Base-by-base conservation (phyloP, 2,888 invertebrate genomes). In the Dasysyrphus albostriatus region DNA sequence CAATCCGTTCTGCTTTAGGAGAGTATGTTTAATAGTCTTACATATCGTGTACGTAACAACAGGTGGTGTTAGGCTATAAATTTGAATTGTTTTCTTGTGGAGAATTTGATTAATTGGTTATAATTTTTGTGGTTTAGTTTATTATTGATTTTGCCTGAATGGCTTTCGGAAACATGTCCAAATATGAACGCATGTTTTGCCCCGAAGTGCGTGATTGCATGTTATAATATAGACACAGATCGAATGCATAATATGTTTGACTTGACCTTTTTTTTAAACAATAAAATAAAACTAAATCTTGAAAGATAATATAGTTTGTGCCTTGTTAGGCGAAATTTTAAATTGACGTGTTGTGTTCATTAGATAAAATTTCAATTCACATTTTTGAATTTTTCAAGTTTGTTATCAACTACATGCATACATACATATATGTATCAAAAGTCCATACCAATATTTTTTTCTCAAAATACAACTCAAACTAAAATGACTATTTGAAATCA, bases 51-150 rank as follows among this genome's bases (percentile, higher is more conserved):
- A 67, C 61, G 42, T 67, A 78, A 67, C 78, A 78, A 67, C 83
- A 78, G 78, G 78, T 83, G 56, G 67, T 69, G 69, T 54, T 69
- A 29, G 78, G 67, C 44, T 73, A 83, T 72, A 77, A 70, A 65
- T 67, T 65, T 73, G 67, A 73, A 78, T 78, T 78, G 59, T 83
- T 78, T 77, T 58, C 42, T 42, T n/a, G 39, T 29, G 39, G 24
- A 74, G 49, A 44, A 65, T 73, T 63, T 81, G 78, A 73, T 83
- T 78, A 83, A 83, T 78, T 83, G 83, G 51, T 69, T 44, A 63
- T 79, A 73, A 78, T 78, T 69, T 72, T 49, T 32, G 5, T 73
- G 39, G 78, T 72, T 59, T 16, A 42, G 69, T 54, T 69, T 72
- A 19, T 65, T 59, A 19, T 24, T 24, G 24, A 65, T 47, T 59